These are phyloP conservation scores for Anabacerthia variegaticeps DNA, from an alignment of 2,797 vertebrate species.

Conservation along the genomic window DNA sequence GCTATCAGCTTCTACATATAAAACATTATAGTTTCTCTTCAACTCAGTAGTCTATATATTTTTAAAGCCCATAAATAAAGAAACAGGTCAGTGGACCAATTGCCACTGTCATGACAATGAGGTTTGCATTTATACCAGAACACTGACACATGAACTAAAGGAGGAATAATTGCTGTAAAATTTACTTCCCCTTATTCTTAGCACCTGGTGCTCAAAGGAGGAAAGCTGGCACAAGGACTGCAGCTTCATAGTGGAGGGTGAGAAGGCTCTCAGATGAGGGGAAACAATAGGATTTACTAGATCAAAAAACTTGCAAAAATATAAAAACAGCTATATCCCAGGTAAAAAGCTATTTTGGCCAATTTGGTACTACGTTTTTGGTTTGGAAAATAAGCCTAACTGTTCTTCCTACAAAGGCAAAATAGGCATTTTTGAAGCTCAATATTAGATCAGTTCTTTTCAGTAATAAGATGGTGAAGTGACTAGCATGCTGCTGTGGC, in stretches of 20 bases:
- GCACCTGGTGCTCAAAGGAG: neutral
- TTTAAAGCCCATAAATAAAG: neutral
- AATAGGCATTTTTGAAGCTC: neutral
- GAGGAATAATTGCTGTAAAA: neutral
- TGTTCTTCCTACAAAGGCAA: neutral
- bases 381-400: neutral
- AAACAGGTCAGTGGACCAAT: neutral
- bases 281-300: neutral
- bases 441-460: neutral
- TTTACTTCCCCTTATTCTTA: neutral
- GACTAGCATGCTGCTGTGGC: neutral
- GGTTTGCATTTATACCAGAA: neutral
- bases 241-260: neutral
- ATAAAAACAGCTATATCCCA: neutral
- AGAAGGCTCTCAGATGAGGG: neutral
- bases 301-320: neutral
- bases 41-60: neutral
- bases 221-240: neutral
- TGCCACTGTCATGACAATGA: neutral
- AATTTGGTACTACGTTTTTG: neutral
- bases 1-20: neutral
- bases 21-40: neutral
- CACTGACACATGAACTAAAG: neutral
- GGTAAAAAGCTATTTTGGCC: neutral
- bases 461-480: neutral